A percentile compares a stretch with the other conserved stretches of the same genome.
phyloP scores from a whole-genome alignment of 2,797 vertebrate species.

The Myoxocephalus aenaeus region DNA sequence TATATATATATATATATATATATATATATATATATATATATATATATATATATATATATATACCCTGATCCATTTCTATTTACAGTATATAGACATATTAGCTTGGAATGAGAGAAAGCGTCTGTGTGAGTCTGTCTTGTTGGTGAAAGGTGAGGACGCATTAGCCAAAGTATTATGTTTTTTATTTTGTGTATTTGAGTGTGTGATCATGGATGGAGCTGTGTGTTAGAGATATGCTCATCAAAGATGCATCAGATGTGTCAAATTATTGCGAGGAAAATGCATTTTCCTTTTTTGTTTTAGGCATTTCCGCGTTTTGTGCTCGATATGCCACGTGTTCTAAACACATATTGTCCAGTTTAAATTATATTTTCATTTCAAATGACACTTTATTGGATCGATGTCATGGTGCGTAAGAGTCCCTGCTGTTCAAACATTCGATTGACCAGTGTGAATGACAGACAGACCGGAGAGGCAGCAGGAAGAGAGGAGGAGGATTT shows the following conservation, averaged over 20 bases:
- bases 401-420: slow-evolving; percentile 59
- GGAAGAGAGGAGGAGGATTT: neutral
- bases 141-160: slow-evolving; percentile 61
- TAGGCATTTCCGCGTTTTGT: slow-evolving; percentile 51
- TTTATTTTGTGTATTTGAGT: slow-evolving; percentile 56
- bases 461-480: slow-evolving; percentile 21
- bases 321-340: slow-evolving; percentile 69
- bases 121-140: slow-evolving; percentile 56
- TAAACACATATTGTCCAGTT: slow-evolving; percentile 70
- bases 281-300: slow-evolving; percentile 27
- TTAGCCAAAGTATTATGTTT: slow-evolving; percentile 77
- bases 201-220: slow-evolving; percentile 52
- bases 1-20: neutral
- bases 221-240: slow-evolving; percentile 60
- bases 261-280: slow-evolving; percentile 56
- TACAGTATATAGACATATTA: slow-evolving; percentile 69
- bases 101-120: slow-evolving; percentile 65
- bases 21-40: slow-evolving; percentile 7
- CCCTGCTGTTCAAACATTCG: slow-evolving; percentile 48
- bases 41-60: slow-evolving; percentile 40
- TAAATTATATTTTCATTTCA: slow-evolving; percentile 50
- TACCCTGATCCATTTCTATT: slow-evolving; percentile 64
- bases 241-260: slow-evolving; percentile 74
- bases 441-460: slow-evolving; percentile 38
- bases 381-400: slow-evolving; percentile 71